Evolutionary conservation across 2,797 vertebrate species (phyloP), one percentile per base, ranked within the genome.

Genomic region (Setipinna tenuifilis): DNA sequence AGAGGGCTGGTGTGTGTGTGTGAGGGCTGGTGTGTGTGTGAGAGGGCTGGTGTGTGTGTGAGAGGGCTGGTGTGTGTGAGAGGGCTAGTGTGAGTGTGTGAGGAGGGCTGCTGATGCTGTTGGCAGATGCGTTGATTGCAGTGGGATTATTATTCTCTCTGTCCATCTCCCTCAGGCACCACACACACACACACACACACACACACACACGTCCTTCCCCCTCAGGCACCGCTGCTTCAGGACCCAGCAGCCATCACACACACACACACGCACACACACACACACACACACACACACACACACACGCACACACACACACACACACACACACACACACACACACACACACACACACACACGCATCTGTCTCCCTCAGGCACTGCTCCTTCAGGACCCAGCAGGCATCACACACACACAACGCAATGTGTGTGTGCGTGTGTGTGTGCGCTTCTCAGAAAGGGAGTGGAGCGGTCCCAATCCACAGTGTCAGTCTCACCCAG

Each of bases 71-170:
- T 54, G 50, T 54, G 50, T 54, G 50, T 54, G 50, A 3, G 50
- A 11, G 12, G 16, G 61, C 1, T 6, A 28, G 68, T 75, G 68
- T 35, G 65, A 31, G 65, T 62, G 68, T 75, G 68, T 35, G 68
- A 16, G 28, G 2, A 9, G 14, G 16, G 14, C 14, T 75, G 68
- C 68, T 75, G 68, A 16, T 75, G 68, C 68, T 35, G 68, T 31
- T 75, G 68, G 68, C 68, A 75, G 68, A 75, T 35, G 68, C 4
- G 62, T 65, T 75, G 68, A 75, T 75, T 75, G 68, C 68, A 35
- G 68, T 75, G 68, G 68, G 68, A 75, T 35, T 75, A 75, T 75
- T 65, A 23, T 75, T 31, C 35, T 19, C 68, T 35, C 68, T 75
- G 28, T 75, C 62, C 62, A 25, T 10, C 62, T 65, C 23, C 62